Conservation (phyloP, 2,113 vertebrate genomes). For the Glareola pratincola region DNA sequence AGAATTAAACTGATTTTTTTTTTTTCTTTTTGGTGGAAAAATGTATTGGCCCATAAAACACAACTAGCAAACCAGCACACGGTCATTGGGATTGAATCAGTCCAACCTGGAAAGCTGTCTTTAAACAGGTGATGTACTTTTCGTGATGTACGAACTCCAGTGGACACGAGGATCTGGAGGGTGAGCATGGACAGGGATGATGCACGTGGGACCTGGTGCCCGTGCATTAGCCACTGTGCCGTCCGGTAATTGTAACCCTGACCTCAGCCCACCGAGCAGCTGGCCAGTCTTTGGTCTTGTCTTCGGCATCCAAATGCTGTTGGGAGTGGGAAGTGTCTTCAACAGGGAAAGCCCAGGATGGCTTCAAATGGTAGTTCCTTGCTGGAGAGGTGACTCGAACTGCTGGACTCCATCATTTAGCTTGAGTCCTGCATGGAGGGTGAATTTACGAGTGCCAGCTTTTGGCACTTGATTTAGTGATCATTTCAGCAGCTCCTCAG, state of each 20-base stretch:
- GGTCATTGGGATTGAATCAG: not conserved
- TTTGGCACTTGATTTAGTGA: not conserved
- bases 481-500: not conserved
- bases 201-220: not conserved
- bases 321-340: not conserved
- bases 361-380: not conserved
- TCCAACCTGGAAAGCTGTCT: not conserved
- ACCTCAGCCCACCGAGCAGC: not conserved
- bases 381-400: not conserved
- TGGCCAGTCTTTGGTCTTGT: not conserved
- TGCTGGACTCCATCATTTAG: not conserved
- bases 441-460: not conserved
- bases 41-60: not conserved
- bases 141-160: too few species aligned
- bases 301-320: not conserved
- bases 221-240: accelerated
- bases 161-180: accelerated
- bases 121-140: not conserved
- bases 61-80: not conserved
- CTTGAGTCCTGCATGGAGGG: not conserved
- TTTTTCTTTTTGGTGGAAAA: not conserved
- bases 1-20: not conserved
- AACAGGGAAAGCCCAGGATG: not conserved
- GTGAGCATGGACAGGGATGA: accelerated
- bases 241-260: not conserved